phyloP scores from a whole-genome alignment of 2,113 vertebrate genomes.

The Nyctereutes procyonoides region DNA sequence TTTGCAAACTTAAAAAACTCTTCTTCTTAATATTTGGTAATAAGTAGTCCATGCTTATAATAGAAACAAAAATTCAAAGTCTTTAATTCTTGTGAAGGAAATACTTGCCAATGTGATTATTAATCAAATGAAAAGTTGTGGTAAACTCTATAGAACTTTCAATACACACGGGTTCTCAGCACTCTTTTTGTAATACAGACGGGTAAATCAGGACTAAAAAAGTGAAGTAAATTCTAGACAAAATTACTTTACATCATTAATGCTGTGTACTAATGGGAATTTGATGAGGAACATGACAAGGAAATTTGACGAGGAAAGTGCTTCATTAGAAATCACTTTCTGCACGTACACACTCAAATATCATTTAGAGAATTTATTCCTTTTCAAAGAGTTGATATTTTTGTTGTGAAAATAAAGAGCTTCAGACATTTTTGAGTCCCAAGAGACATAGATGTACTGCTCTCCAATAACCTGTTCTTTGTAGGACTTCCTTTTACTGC shows the following conservation, averaged over 20 bases:
- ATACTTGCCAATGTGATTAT: background rate
- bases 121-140: background rate
- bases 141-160: background rate
- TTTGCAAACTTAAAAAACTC: background rate
- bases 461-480: background rate
- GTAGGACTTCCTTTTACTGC: background rate
- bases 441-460: background rate
- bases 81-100: background rate
- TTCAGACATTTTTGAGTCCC: background rate
- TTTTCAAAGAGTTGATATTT: background rate
- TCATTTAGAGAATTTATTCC: background rate
- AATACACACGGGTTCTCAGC: background rate
- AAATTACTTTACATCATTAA: background rate
- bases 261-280: background rate
- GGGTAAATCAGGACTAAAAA: background rate
- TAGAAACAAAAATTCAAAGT: background rate
- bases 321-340: background rate
- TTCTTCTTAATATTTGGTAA: background rate
- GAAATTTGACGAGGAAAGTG: background rate
- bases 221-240: background rate
- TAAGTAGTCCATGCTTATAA: background rate
- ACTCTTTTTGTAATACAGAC: background rate
- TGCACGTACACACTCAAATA: background rate
- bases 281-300: background rate
- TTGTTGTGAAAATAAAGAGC: background rate